Evolutionary conservation across 2,113 vertebrate species (phyloP).

Genomic region (Grallaria varia): DNA sequence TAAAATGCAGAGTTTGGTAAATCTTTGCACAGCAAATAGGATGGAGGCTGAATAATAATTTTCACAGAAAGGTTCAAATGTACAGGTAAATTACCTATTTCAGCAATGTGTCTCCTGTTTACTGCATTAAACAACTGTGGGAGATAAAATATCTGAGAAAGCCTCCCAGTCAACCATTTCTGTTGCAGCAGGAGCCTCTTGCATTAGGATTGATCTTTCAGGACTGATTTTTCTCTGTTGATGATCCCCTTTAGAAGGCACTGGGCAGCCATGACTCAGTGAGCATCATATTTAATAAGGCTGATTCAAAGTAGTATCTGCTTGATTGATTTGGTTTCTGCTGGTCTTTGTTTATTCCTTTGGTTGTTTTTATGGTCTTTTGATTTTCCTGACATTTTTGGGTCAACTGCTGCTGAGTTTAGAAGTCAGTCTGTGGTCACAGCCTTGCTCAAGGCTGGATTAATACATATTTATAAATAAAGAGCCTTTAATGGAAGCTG

Average conservation of each 20-base stretch:
- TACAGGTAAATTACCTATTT: background rate
- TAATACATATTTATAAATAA: slow-evolving; percentile 10
- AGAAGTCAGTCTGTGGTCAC: background rate
- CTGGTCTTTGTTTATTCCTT: background rate
- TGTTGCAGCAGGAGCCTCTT: background rate
- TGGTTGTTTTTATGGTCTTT: background rate
- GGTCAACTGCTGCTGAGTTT: background rate
- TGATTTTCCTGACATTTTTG: slow-evolving; percentile 47
- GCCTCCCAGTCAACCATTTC: background rate
- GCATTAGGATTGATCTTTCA: background rate
- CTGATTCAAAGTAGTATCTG: background rate
- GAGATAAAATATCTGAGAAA: background rate
- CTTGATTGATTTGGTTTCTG: background rate
- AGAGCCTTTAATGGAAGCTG: background rate
- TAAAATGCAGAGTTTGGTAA: background rate
- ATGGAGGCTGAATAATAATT: background rate
- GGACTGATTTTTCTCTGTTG: background rate
- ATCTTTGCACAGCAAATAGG: background rate
- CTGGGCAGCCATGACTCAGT: background rate
- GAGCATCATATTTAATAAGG: background rate
- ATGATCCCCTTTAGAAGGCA: background rate
- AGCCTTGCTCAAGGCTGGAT: background rate
- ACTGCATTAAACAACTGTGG: background rate
- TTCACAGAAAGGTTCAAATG: background rate
- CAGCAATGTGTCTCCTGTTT: background rate